Evolutionary conservation across 2,888 invertebrate genomes (phyloP), one percentile per base, ranked within the genome.

Genomic region (Agonopterix arenella): DNA sequence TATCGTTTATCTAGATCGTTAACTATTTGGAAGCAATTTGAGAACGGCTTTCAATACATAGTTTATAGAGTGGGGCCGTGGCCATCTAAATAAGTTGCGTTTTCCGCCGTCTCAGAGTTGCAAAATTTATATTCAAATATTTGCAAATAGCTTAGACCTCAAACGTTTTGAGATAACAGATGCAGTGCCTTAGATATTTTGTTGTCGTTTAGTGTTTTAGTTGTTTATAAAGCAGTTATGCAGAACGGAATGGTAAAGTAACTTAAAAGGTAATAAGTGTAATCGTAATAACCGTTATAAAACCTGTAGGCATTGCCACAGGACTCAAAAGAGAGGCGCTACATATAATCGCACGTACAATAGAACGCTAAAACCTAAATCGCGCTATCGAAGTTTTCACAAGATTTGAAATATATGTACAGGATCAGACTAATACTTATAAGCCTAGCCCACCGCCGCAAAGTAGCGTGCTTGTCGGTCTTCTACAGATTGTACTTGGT

Each of bases 1-100:
- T 68, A 74, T 77, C 70, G 61, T 57, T 63, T 66, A 69, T 71
- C 66, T 66, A 62, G 72, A 77, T 77, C 67, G 66, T 71, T 69
- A 73, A 74, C 70, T 74, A 68, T 73, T 74, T 73, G 70, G 72
- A 71, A 68, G 70, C 73, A 75, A 77, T 82, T 78, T 71, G 66
- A 78, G 72, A 66, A 66, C 64, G 70, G 68, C 60, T 70, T 65
- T 69, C 58, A 58, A 66, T 68, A 73, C 73, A 64, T 70, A 67
- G 67, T 68, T 73, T 76, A 71, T 72, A 64, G 57, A 66, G 62
- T 64, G 59, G 55, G 58, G 60, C 56, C 53, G 52, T 54, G 66
- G 66, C 66, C 64, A 66, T 43, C 43, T 11, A 11, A 43, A 43
- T 43, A 43, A 43, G 62, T 60, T 66, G 36, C 36, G 56, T 61